These are phyloP conservation scores for Nymphicus hollandicus DNA, from an alignment of 2,113 vertebrate species.

Conservation along the genomic window DNA sequence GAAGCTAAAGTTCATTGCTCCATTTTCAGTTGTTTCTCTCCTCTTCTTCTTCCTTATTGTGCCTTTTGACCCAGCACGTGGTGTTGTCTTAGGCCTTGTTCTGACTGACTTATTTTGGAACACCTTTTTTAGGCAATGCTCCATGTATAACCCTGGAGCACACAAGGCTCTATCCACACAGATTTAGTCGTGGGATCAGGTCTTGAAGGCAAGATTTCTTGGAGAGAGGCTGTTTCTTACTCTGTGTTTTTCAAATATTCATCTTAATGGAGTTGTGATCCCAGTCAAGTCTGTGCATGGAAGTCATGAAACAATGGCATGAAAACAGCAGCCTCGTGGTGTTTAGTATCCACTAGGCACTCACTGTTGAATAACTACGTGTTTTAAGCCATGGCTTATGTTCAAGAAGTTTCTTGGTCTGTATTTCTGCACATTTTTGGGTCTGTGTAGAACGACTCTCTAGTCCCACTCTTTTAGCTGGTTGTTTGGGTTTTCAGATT, in stretches of 20 bases:
- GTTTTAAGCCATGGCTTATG: neutral
- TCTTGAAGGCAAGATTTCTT: neutral
- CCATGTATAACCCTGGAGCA: neutral
- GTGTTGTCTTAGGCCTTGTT: neutral
- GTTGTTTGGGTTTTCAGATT: neutral
- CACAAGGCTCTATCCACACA: neutral
- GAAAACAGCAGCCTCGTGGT: neutral
- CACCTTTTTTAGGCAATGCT: neutral
- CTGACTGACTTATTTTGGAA: neutral
- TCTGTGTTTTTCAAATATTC: neutral
- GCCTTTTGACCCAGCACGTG: neutral
- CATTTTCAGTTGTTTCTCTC: neutral
- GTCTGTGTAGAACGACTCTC: neutral
- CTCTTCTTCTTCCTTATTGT: neutral
- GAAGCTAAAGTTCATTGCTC: neutral
- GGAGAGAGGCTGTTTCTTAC: neutral
- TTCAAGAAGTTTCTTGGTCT: neutral
- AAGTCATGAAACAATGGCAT: rapidly evolving
- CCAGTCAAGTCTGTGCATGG: neutral
- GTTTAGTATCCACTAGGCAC: neutral
- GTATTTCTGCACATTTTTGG: neutral
- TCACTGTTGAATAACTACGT: rapidly evolving
- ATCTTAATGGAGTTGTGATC: neutral
- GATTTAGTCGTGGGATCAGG: neutral
- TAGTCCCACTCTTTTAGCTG: neutral